Conservation (phyloP, 2,888 invertebrate genomes). For the Phrixothrix hirtus region DNA sequence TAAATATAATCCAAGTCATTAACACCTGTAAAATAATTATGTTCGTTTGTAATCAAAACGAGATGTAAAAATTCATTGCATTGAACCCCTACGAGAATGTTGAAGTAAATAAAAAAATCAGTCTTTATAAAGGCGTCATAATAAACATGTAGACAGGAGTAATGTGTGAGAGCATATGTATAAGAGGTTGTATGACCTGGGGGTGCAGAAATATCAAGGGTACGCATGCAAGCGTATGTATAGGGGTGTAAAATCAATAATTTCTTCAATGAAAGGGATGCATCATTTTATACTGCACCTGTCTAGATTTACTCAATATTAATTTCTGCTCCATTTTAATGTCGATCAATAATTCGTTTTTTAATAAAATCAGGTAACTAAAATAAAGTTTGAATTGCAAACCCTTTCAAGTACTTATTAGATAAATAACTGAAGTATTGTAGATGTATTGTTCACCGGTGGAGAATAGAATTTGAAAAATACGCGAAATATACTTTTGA, state of each 20-base stretch:
- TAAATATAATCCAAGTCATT: slow-evolving; percentile 8
- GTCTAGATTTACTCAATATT: not conserved
- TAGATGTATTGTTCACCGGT: no score
- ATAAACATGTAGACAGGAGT: slow-evolving; percentile 39
- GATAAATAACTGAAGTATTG: slow-evolving; percentile 4
- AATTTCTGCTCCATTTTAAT: not conserved
- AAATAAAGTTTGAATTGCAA: not conserved
- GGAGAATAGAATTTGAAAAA: no score
- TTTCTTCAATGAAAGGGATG: slow-evolving; percentile 36
- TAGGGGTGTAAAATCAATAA: slow-evolving; percentile 41
- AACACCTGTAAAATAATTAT: slow-evolving; percentile 15
- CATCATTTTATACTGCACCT: slow-evolving; percentile 18
- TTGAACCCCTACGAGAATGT: slow-evolving; percentile 35
- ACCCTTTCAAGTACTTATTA: not conserved
- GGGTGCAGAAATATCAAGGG: slow-evolving; percentile 26
- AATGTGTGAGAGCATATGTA: slow-evolving; percentile 38
- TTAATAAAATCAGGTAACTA: no score
- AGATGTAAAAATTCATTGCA: slow-evolving; percentile 19
- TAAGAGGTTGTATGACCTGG: slow-evolving; percentile 36
- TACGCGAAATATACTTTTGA: no score
- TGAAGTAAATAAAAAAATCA: slow-evolving; percentile 40
- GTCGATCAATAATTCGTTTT: no score
- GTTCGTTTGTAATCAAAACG: slow-evolving; percentile 19
- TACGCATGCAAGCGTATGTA: slow-evolving; percentile 31
- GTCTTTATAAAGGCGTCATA: slow-evolving; percentile 41